Percentiles rank a stretch among this genome's conserved stretches.
Conservation (phyloP, 2,113 vertebrate genomes). For the Laticauda colubrina region DNA sequence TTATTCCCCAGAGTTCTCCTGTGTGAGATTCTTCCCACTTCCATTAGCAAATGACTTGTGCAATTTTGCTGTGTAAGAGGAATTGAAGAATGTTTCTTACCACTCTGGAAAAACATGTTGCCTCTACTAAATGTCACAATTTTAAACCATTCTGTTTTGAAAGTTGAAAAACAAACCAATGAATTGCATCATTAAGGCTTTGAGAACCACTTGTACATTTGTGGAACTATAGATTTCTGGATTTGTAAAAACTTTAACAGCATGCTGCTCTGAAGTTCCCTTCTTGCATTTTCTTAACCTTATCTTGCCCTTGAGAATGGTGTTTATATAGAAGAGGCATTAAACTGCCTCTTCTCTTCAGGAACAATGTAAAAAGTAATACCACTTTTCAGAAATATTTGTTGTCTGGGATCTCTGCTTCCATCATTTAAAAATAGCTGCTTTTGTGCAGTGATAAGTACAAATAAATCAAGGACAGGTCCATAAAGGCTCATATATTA, state of each 20-base stretch:
- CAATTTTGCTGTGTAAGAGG: constrained; percentile 16
- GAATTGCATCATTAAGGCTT: background rate
- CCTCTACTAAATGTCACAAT: background rate
- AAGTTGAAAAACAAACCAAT: background rate
- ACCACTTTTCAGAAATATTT: background rate
- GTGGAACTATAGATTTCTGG: background rate
- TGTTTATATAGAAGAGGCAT: background rate
- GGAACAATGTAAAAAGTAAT: background rate
- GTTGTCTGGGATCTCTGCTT: background rate
- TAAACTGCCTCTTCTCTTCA: too few species aligned
- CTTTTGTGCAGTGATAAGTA: background rate
- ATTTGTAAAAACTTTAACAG: background rate
- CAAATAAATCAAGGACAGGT: background rate
- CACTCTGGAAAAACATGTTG: background rate
- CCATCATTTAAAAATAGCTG: background rate
- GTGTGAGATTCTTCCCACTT: constrained; percentile 21
- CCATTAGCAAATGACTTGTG: constrained; percentile 10
- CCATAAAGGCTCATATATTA: background rate
- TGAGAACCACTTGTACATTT: background rate
- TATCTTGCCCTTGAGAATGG: background rate
- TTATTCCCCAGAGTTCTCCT: constrained; percentile 22
- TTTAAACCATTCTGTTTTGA: background rate
- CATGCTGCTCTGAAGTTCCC: background rate
- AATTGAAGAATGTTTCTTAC: constrained; percentile 12
- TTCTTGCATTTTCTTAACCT: background rate